A percentile compares a stretch with the other conserved stretches of the same genome.
phyloP scores from a whole-genome alignment of 2,113 vertebrate genomes.

The Leptodactylus fuscus region DNA sequence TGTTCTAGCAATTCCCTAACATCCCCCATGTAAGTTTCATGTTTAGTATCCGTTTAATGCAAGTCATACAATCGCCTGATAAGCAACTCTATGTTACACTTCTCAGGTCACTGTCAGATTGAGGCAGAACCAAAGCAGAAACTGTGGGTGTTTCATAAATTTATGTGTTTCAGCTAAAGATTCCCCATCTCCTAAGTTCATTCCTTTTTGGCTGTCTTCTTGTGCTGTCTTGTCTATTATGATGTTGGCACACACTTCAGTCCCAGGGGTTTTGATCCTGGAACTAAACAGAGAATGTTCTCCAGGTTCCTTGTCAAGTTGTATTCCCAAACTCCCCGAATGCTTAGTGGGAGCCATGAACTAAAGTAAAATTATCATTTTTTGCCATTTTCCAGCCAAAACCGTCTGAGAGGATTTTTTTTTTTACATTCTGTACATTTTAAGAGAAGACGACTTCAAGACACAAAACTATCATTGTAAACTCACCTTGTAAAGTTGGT shows the following conservation, averaged over 20 bases:
- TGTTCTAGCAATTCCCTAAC: no score
- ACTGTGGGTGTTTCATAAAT: slow-evolving; percentile 40
- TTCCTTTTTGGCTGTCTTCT: slow-evolving; percentile 68
- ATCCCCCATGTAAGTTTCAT: background rate
- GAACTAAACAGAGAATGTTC: slow-evolving; percentile 66
- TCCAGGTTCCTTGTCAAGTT: slow-evolving; percentile 71
- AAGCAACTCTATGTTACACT: background rate
- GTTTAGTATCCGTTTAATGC: background rate
- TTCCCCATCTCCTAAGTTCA: slow-evolving; percentile 63
- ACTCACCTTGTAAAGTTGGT: slow-evolving; percentile 61
- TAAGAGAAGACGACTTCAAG: slow-evolving; percentile 61
- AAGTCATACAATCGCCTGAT: background rate
- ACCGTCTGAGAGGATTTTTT: slow-evolving; percentile 62
- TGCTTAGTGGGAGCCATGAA: slow-evolving; percentile 71
- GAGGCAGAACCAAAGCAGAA: slow-evolving; percentile 58
- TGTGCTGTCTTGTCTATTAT: slow-evolving; percentile 70
- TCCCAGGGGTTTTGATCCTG: slow-evolving; percentile 65
- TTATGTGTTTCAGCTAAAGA: slow-evolving; percentile 57
- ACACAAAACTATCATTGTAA: slow-evolving; percentile 60
- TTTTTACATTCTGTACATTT: slow-evolving; percentile 30
- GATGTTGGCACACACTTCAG: slow-evolving; percentile 66
- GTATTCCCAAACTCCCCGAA: slow-evolving; percentile 72
- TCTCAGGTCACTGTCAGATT: slow-evolving; percentile 19
- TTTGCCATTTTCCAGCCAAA: slow-evolving; percentile 70
- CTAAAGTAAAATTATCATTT: slow-evolving; percentile 72